Base-by-base conservation (phyloP, 2,888 invertebrate genomes). In the Pseudococcus longispinus region DNA sequence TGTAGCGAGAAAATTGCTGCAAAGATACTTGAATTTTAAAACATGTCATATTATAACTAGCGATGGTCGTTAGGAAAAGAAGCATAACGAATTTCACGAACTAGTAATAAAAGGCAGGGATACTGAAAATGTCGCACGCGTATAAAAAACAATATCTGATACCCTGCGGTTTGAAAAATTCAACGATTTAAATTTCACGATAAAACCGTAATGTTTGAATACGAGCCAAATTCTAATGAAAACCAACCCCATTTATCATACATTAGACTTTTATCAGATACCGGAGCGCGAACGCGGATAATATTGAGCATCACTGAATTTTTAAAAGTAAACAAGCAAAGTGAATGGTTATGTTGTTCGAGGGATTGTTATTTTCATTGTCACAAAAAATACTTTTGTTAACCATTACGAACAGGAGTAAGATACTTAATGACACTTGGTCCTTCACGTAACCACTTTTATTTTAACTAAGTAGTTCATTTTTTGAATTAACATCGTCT, bases 391-490 rank as follows among this genome's bases (percentile, higher is more conserved):
- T 70, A 29, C 29, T 70, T 70, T 70, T 70, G 29, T 29, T 70
- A 29, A 70, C 70, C 70, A 70, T 70, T 70, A 70, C 18, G 70
- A 70, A 18, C 70, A 29, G 70, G 29, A 70, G 70, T 70, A 70
- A 70, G 70, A 70, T 70, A 70, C 29, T 70, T 70, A 70, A 70
- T 70, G 70, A 70, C 70, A 70, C 70, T 70, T 70, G 70, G 70
- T 32, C 29, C 29, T 70, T 29, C 29, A 70, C 70, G 29, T 70
- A 70, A 29, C 70, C 60, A 60, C 60, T 60, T 60, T 60, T 23
- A 60, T 60, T 20, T 13, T 23, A 60, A 20, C 23, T 60, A 60
- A 60, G 23, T 60, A 60, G 60, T 23, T 60, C 60, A 23, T 60
- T 60, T 60, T 60, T 60, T 60, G 23, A 60, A 60, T 20, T 60